Evolutionary conservation across 1,140 invertebrate species (phyloP), one percentile per base, ranked within the genome.

Genomic region (Mycetomoellerius zeteki): DNA sequence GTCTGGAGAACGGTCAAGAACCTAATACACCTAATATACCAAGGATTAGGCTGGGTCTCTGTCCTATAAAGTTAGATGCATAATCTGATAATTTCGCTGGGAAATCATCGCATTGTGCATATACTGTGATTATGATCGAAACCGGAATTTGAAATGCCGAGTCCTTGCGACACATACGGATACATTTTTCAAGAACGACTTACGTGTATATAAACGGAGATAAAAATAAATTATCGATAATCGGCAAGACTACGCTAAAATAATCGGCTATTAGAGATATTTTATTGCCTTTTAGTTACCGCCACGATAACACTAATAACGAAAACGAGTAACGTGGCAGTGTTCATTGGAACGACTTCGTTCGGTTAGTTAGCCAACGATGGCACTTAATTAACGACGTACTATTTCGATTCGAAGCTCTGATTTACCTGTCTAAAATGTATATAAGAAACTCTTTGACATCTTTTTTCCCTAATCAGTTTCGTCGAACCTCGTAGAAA

Each of bases 1-100:
- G 77, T 88, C 86, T 73, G 65, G 69, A 71, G 87, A 89, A 90
- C 87, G 87, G 84, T 91, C 90, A 91, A 90, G 89, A 91, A 90
- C 90, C 85, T 87, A 90, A 90, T 90, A 88, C 75, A 80, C 86
- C 89, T 91, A 88, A 91, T 88, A 86, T 16, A n/a, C 86, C 72
- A 54, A 86, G 89, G 86, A 91, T 91, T 88, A 91, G 73, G 86
- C 81, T 43, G 54, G 64, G 14, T 90, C 71, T 86, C 84, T 69
- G 71, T 78, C 80, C 58, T 58, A 72, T 90, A 72, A 81, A 90
- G 24, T 64, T 60, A 52, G 37, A 86, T 62, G 54, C 76, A 54
- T 84, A 54, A 64, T 30, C 19, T n/a, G 58, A 90, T 87, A 81
- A 71, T 87, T 69, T 54, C 54, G 58, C 30, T 12, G 33, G 54